phyloP scores from a whole-genome alignment of 2,888 invertebrate genomes.

The Gymnocheta viridis region DNA sequence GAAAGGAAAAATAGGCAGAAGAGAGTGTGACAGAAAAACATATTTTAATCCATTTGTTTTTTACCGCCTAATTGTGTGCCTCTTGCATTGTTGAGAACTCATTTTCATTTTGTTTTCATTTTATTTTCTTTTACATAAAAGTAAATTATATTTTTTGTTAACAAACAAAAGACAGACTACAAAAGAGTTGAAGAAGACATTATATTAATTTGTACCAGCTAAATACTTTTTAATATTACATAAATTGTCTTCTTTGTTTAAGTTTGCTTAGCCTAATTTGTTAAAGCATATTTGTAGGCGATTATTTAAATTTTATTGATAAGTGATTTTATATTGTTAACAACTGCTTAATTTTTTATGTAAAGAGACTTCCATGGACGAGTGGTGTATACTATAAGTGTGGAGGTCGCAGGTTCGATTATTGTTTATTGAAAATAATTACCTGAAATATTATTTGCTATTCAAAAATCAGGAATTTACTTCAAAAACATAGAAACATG shows the following conservation, averaged over 20 bases:
- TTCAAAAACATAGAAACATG: no score
- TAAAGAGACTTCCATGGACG: no score
- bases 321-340: not conserved
- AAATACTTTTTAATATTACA: constrained; percentile 23
- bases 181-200: constrained; percentile 7
- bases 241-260: constrained; percentile 9
- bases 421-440: no score
- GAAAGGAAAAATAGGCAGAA: not conserved
- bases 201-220: constrained; percentile 29
- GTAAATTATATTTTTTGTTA: constrained; percentile 51
- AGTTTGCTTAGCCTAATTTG: constrained; percentile 28
- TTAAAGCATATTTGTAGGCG: constrained; percentile 21
- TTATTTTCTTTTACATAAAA: constrained; percentile 43
- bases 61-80: constrained; percentile 65
- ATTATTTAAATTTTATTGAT: not conserved
- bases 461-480: no score
- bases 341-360: no score
- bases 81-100: constrained; percentile 27
- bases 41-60: constrained; percentile 60
- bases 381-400: no score
- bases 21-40: not conserved
- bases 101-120: constrained; percentile 19
- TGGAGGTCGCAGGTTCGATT: no score
- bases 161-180: constrained; percentile 5
- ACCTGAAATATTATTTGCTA: no score